A percentile compares a stretch with the other conserved stretches of the same genome.
phyloP scores from a whole-genome alignment of 1,140 invertebrate species.

The Brachionus rubens region DNA sequence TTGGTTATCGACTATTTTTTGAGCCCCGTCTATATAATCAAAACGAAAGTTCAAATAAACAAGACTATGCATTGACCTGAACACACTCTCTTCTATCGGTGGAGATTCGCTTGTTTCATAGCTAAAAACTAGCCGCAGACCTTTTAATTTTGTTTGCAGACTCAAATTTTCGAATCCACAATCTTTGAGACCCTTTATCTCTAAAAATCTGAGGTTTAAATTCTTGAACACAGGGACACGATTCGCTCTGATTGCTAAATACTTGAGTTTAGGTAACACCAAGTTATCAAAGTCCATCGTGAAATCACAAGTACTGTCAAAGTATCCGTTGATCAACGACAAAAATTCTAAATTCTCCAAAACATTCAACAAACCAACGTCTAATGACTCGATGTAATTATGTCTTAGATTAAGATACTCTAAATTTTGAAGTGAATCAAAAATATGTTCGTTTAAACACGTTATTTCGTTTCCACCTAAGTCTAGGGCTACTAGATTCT shows the following conservation, averaged over 20 bases:
- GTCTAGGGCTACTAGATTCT: neutral
- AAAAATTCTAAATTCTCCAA: constrained; percentile 4
- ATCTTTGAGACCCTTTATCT: neutral
- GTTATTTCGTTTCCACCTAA: neutral
- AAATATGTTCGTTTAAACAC: neutral
- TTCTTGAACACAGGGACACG: neutral
- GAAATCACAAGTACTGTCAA: neutral
- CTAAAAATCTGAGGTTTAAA: constrained; percentile 6
- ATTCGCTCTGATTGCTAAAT: constrained; percentile 1
- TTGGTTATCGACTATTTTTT: neutral
- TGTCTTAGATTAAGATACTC: constrained; percentile 21
- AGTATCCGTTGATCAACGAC: constrained; percentile 3
- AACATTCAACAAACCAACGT: neutral
- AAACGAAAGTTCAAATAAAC: constrained; percentile 8
- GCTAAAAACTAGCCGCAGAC: neutral
- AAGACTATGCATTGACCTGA: neutral
- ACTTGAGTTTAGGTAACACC: neutral
- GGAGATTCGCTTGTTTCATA: neutral
- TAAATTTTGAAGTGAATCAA: neutral
- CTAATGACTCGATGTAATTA: neutral
- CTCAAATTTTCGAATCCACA: neutral
- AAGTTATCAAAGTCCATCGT: neutral
- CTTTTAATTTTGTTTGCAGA: neutral
- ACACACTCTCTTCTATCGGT: neutral
- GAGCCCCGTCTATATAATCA: neutral